Evolutionary conservation across 30 jellyfish, hydroid and myxozoan species (phyloP).

Genomic region (Nemopilema nomurai): DNA sequence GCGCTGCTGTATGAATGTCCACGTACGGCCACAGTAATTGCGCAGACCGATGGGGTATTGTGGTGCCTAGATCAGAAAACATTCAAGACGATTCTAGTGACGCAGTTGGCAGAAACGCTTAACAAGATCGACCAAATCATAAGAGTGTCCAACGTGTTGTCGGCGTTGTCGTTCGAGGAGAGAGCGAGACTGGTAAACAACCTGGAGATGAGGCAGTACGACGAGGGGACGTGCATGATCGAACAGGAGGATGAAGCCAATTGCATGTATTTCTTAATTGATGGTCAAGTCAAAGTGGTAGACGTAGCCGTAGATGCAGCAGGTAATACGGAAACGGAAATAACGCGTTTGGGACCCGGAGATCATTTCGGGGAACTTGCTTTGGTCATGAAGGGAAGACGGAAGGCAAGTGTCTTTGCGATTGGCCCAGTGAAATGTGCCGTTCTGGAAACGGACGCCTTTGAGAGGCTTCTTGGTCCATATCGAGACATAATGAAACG

Average conservation of each 20-base stretch:
- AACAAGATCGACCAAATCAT: slow-evolving; percentile 65
- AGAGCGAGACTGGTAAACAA: slow-evolving; percentile 83
- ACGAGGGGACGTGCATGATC: slow-evolving; percentile 61
- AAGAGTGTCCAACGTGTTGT: slow-evolving; percentile 52
- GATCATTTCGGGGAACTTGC: slow-evolving; percentile 89
- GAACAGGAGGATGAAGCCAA: slow-evolving; percentile 65
- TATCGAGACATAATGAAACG: slow-evolving; percentile 81
- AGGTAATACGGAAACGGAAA: slow-evolving; percentile 51
- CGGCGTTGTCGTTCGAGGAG: slow-evolving; percentile 71
- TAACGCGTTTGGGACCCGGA: slow-evolving; percentile 55
- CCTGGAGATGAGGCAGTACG: slow-evolving; percentile 38
- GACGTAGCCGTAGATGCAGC: slow-evolving; percentile 29
- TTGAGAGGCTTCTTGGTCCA: slow-evolving; percentile 93
- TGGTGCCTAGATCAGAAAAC: slow-evolving; percentile 92
- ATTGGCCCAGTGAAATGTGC: slow-evolving; percentile 76
- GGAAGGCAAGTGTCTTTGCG: slow-evolving; percentile 79
- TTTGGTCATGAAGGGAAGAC: slow-evolving; percentile 66
- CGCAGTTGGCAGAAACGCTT: slow-evolving; percentile 70
- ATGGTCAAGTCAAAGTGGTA: slow-evolving; percentile 73
- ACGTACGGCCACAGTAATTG: slow-evolving; percentile 84
- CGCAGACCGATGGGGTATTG: slow-evolving; percentile 68
- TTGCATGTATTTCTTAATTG: slow-evolving; percentile 77
- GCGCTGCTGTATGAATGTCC: slow-evolving; percentile 93
- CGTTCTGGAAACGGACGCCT: slow-evolving; percentile 64
- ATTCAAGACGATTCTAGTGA: slow-evolving; percentile 69